Evolutionary conservation across 2,888 invertebrate species (phyloP).

Genomic region (Rhimphoctona megacephalus): DNA sequence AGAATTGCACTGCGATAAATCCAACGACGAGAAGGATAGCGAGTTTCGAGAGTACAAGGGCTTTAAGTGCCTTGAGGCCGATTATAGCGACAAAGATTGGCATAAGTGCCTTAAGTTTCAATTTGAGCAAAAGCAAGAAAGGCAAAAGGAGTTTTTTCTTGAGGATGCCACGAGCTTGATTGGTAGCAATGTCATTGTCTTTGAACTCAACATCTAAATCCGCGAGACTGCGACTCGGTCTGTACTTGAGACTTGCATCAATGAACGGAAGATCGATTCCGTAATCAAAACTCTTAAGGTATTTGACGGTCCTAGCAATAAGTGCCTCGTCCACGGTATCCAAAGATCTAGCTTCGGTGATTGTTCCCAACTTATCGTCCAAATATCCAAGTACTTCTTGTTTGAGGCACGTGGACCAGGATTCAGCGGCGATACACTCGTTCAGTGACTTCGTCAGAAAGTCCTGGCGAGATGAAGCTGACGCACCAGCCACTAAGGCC

Average conservation of each 20-base stretch:
- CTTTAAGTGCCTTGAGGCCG: conserved; percentile 93
- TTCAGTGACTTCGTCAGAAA: conserved; percentile 85
- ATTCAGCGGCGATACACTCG: conserved; percentile 89
- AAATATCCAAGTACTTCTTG: conserved; percentile 91
- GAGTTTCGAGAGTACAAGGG: conserved; percentile 93
- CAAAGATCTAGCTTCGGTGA: conserved; percentile 79
- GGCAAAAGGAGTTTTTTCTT: conserved; percentile 94
- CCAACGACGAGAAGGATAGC: conserved; percentile 93
- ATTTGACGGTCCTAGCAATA: conserved; percentile 89
- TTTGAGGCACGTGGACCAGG: conserved; percentile 91
- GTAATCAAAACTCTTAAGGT: conserved; percentile 91
- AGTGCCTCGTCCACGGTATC: conserved; percentile 89
- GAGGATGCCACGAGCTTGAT: conserved; percentile 89
- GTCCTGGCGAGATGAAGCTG: conserved; percentile 80
- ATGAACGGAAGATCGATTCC: conserved; percentile 88
- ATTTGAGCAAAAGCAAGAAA: conserved; percentile 91
- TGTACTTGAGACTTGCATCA: conserved; percentile 80
- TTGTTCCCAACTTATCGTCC: conserved; percentile 88
- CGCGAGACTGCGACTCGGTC: conserved; percentile 82
- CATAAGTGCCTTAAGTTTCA: conserved; percentile 94
- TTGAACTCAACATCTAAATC: conserved; percentile 84
- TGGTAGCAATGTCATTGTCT: conserved; percentile 78
- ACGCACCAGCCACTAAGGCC: conserved; percentile 87
- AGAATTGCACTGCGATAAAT: conserved; percentile 92
- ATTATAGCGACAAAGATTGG: conserved; percentile 92